Evolutionary conservation across 2,888 invertebrate genomes (phyloP).

Genomic region (Drosophila tripunctata): DNA sequence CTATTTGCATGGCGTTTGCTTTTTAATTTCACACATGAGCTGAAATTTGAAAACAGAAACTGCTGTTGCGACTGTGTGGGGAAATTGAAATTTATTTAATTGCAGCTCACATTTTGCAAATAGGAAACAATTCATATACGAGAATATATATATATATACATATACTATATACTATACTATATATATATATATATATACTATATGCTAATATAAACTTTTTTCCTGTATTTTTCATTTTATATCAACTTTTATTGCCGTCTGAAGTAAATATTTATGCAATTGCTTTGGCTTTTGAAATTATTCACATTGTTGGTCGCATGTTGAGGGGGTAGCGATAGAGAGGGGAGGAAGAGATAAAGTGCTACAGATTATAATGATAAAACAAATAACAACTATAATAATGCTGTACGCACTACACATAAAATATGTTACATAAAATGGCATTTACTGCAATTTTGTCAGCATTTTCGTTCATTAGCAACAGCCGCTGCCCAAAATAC

Average conservation of each 20-base stretch:
- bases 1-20: conserved; percentile 32
- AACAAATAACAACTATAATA: conserved; percentile 38
- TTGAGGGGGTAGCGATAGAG: not conserved
- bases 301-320: conserved; percentile 14
- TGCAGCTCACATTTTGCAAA: conserved; percentile 15
- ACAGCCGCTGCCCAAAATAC: conserved; percentile 48
- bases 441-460: conserved; percentile 55
- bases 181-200: not conserved
- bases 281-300: conserved; percentile 24
- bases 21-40: conserved; percentile 74
- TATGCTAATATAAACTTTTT: no score
- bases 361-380: conserved; percentile 48
- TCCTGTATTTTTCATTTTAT: not conserved
- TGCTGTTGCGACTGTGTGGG: conserved; percentile 27
- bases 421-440: conserved; percentile 68
- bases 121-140: conserved; percentile 11
- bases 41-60: conserved; percentile 53
- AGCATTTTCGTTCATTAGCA: conserved; percentile 58
- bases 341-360: not conserved
- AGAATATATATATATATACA: not conserved
- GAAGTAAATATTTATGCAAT: conserved; percentile 50
- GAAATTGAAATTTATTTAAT: conserved; percentile 53
- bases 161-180: no score
- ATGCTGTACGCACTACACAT: conserved; percentile 39
- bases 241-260: not conserved